Evolutionary conservation across 1,140 invertebrate species (phyloP).

Genomic region (Propsilocerus akamusi): DNA sequence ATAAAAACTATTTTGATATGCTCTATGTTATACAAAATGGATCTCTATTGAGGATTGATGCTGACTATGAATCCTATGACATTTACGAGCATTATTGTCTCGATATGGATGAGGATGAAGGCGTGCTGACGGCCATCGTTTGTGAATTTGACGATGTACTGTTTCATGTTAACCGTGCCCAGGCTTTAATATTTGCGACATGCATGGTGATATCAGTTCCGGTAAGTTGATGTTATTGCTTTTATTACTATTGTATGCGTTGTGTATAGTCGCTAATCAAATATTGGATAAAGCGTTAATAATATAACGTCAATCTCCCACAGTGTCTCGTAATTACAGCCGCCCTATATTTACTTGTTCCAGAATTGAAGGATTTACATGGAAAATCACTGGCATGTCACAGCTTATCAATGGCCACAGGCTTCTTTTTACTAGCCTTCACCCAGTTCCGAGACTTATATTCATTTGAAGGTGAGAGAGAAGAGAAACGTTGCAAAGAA

Average conservation of each 20-base stretch:
- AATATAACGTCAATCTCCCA: no score
- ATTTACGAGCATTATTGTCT: conserved; percentile 3
- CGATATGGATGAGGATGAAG: conserved; percentile 1
- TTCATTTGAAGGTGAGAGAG: background rate
- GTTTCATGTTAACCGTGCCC: background rate
- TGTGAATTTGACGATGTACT: background rate
- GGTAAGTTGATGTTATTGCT: background rate
- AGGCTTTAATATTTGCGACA: conserved; percentile 2
- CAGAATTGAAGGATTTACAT: conserved; percentile 4
- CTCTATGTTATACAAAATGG: conserved; percentile 6
- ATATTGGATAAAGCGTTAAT: no score
- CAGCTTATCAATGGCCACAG: background rate
- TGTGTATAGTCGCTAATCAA: no score
- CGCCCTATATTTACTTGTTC: background rate
- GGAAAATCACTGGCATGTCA: conserved; percentile 7
- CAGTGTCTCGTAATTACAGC: conserved; percentile 4
- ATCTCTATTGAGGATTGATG: conserved; percentile 1
- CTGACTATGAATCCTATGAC: background rate
- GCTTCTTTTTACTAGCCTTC: background rate
- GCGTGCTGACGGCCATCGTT: conserved; percentile 3
- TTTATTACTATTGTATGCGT: background rate
- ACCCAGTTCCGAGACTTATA: background rate
- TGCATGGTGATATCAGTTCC: conserved; percentile 5
- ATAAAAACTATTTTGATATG: background rate
- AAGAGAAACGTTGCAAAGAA: background rate